Evolutionary conservation across 2,113 vertebrate genomes (phyloP), one percentile per base, ranked within the genome.

Genomic region (Phrynocephalus versicolor): DNA sequence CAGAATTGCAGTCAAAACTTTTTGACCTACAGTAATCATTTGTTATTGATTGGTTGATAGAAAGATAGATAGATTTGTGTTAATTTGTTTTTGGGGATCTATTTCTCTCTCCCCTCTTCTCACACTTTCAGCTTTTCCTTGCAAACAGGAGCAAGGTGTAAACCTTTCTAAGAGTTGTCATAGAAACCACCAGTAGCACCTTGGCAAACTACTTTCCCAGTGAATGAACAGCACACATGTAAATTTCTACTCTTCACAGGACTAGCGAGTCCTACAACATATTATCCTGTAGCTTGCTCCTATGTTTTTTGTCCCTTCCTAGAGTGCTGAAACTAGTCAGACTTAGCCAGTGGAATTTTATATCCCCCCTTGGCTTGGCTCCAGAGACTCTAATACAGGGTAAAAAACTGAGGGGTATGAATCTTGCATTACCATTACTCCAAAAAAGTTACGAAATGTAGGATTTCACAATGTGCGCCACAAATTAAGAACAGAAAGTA

Each of bases 161-260:
- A 84, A 79, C 70, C 87, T 93, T 91, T 91, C 85, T 82, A 77
- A 55, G 80, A 82, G 88, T 91, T 89, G 88, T 91, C 88, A 86
- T 75, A 81, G 90, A 88, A 91, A 94, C 89, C 87, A 76, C 84
- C 90, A 51, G 69, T 81, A 84, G 87, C 89, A 88, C 88, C 65
- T 55, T 74, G 88, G 84, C 73, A 80, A 87, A 91, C 79, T 1
- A 80, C 84, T 80, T 74, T 77, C 85, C 86, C 13, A n/a, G 87
- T 84, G 87, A 81, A 65, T 85, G 79, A 90, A 88, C n/a, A 74
- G 83, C 75, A 86, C 10, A 33, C n/a, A n/a, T n/a, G n/a, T 73
- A 79, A 86, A 67, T 85, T 87, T 85, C 87, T 82, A 85, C 71
- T 41, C 76, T 86, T 81, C 2, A 5, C 76, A 69, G 79, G 85